Conservation (phyloP, 2,797 vertebrate species). For the Channa striata region DNA sequence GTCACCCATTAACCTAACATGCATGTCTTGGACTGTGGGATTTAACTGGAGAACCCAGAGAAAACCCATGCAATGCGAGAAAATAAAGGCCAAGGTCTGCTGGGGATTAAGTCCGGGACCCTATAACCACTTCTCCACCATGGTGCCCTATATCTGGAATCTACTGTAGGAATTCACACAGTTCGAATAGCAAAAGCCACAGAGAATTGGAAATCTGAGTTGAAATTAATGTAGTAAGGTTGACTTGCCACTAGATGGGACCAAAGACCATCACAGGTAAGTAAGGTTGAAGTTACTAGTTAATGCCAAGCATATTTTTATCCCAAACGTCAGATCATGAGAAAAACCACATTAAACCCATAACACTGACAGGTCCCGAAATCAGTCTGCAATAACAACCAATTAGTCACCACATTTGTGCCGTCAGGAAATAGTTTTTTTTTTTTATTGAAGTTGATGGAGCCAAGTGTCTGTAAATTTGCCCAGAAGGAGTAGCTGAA, state of each 20-base stretch:
- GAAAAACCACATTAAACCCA: too few relatives aligned
- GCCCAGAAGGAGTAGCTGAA: constrained; percentile 1
- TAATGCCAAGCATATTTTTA: background rate
- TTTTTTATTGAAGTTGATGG: background rate
- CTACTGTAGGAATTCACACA: background rate
- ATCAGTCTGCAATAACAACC: background rate
- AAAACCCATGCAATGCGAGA: too few relatives aligned
- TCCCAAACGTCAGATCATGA: background rate
- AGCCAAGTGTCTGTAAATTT: constrained; percentile 3
- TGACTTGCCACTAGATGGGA: constrained; percentile 13
- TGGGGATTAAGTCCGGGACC: background rate
- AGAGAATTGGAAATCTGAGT: background rate
- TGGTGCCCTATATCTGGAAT: background rate
- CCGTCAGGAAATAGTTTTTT: background rate
- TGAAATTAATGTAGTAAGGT: background rate
- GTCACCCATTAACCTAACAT: too few relatives aligned
- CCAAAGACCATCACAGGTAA: background rate
- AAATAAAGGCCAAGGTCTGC: too few relatives aligned
- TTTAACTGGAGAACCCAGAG: too few relatives aligned
- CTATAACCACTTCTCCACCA: too few relatives aligned
- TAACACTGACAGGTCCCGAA: too few relatives aligned
- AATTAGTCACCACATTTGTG: constrained; percentile 7
- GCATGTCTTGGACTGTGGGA: too few relatives aligned
- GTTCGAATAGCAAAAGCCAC: too few relatives aligned
- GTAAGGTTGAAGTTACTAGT: background rate